Evolutionary conservation across 2,888 invertebrate genomes (phyloP), one percentile per base, ranked within the genome.

Genomic region (Perizoma flavofasciatum): DNA sequence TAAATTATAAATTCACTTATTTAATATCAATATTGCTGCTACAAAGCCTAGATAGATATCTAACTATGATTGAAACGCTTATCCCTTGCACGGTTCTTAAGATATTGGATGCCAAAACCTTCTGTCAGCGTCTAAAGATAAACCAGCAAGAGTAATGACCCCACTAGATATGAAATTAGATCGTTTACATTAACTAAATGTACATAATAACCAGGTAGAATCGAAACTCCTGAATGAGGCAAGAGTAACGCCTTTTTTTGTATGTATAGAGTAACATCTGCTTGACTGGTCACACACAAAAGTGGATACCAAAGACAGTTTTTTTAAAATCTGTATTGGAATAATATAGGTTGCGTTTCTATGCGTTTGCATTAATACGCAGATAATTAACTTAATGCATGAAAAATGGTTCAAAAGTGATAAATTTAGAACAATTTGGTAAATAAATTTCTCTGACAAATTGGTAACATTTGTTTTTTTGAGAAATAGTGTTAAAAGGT

Each of bases 61-160:
- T n/a, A n/a, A n/a, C 37, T 6, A 37, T 7, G 7, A 37, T 6
- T 6, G 5, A 7, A 1, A 44, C n/a, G 9, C 66, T 79, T 74
- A 47, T 5, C 41, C 35, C 65, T 55, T 52, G 10, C 8, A 33
- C 51, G 49, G 5, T 7, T 55, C 68, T 67, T 67, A 78, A 82
- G 79, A 83, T 83, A 85, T 81, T 81, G 78, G 81, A 85, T 78
- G 83, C 85, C 84, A 84, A 85, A 87, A 86, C 83, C 85, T 82
- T 82, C 78, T 84, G 87, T 86, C 86, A 83, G 81, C 80, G 75
- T 71, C 69, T 74, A 75, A 71, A 81, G 86, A 86, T 86, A 86
- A 81, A 81, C 81, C 79, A 76, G 73, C 65, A 72, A 80, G 81
- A 82, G 77, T 87, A 83, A 86, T 85, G 82, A 77, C 70, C 67